Evolutionary conservation across 2,888 invertebrate species (phyloP).

Genomic region (Lymantria dispar): DNA sequence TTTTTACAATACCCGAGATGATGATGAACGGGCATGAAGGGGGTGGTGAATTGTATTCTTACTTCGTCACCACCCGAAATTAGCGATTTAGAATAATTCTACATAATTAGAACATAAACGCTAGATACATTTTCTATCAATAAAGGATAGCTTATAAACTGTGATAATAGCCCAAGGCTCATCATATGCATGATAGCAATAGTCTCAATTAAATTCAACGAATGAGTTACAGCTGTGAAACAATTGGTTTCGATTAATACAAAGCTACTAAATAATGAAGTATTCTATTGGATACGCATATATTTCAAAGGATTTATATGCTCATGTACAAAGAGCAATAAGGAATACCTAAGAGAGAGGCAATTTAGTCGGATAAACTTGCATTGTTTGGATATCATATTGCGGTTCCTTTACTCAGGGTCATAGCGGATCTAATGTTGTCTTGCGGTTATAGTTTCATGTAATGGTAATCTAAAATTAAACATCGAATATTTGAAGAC

Average conservation of each 20-base stretch:
- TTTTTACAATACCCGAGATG: too few relatives aligned
- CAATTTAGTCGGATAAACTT: conserved; percentile 8
- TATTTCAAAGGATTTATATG: conserved; percentile 30
- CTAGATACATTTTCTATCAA: too few relatives aligned
- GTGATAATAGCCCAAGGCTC: conserved; percentile 52
- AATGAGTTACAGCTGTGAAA: conserved; percentile 71
- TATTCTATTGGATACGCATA: conserved; percentile 44
- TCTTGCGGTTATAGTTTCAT: conserved; percentile 7
- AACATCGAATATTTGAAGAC: neutral
- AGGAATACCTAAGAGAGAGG: conserved; percentile 15
- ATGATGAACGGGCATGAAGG: too few relatives aligned
- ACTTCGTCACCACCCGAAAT: too few relatives aligned
- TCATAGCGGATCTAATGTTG: conserved; percentile 1
- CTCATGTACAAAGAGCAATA: conserved; percentile 30
- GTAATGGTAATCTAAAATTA: conserved; percentile 1
- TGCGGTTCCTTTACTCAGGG: conserved; percentile 5
- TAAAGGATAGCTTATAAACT: conserved; percentile 21
- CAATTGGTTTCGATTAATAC: conserved; percentile 79
- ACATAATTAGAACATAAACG: too few relatives aligned
- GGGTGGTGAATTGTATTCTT: too few relatives aligned
- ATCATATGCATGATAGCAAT: conserved; percentile 56
- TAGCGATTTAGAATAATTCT: too few relatives aligned
- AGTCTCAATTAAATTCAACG: conserved; percentile 70
- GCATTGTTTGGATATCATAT: conserved; percentile 9
- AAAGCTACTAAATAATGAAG: conserved; percentile 69